phyloP scores from a whole-genome alignment of 2,888 invertebrate genomes.

The Microchrysa polita region DNA sequence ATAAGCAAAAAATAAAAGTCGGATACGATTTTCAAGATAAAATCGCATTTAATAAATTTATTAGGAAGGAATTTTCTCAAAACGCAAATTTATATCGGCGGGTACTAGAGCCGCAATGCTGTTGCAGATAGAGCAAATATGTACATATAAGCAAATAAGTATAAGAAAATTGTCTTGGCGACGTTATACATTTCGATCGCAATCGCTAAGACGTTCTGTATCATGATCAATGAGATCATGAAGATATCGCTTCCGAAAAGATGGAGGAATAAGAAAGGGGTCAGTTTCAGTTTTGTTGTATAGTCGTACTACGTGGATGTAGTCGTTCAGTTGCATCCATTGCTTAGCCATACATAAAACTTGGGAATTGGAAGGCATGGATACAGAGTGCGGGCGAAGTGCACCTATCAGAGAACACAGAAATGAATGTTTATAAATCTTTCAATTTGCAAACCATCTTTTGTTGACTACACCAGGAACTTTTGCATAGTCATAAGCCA shows the following conservation, averaged over 20 bases:
- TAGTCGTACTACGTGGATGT: too few species aligned
- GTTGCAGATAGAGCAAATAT: too few species aligned
- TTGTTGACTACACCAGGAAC: constrained; percentile 27
- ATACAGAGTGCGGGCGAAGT: constrained; percentile 19
- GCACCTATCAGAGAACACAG: constrained; percentile 4
- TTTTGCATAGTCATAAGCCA: constrained; percentile 39
- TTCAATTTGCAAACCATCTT: constrained; percentile 50
- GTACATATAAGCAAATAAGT: neutral
- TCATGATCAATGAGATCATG: constrained; percentile 38
- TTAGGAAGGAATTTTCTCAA: constrained; percentile 51
- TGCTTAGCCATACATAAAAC: too few species aligned
- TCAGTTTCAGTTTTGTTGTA: constrained; percentile 18
- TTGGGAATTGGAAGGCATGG: too few species aligned
- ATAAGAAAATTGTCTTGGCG: constrained; percentile 28
- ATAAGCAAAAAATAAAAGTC: constrained; percentile 25
- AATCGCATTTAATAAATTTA: constrained; percentile 51
- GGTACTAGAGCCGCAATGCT: constrained; percentile 5
- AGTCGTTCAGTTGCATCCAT: neutral
- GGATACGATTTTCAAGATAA: constrained; percentile 45
- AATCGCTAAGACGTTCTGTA: constrained; percentile 8
- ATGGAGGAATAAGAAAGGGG: constrained; percentile 26
- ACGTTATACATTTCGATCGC: neutral
- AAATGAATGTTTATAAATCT: constrained; percentile 50
- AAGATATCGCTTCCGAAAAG: constrained; percentile 39
- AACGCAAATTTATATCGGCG: constrained; percentile 49